A percentile compares a stretch with the other conserved stretches of the same genome.
Conservation (phyloP, 2,797 vertebrate genomes). For the Xenops minutus region DNA sequence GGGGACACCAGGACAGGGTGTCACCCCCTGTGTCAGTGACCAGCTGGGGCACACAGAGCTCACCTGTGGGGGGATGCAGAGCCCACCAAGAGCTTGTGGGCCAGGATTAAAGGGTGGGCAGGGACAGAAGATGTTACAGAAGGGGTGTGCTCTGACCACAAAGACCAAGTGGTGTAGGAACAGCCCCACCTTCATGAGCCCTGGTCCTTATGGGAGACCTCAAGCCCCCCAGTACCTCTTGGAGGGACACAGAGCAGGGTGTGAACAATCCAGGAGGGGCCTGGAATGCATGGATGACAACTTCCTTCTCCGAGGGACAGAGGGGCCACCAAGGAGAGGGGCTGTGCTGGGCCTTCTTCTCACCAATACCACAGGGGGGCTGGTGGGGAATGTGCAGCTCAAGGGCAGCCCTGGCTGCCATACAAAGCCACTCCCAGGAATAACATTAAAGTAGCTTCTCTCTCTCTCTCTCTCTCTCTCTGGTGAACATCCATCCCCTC, state of each 20-base stretch:
- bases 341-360: background rate
- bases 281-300: background rate
- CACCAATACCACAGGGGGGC: background rate
- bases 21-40: background rate
- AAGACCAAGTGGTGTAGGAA: background rate
- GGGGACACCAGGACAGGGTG: rapidly evolving
- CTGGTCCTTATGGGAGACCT: background rate
- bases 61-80: background rate
- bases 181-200: background rate
- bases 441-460: background rate
- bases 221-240: background rate
- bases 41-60: background rate
- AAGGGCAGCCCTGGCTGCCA: background rate
- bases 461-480: background rate
- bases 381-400: background rate
- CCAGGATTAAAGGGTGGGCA: background rate
- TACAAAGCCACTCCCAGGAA: background rate
- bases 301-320: background rate
- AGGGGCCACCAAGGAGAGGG: background rate
- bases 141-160: background rate
- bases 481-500: background rate
- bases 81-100: background rate
- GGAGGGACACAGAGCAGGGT: background rate
- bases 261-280: no score
- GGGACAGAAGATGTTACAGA: background rate